These are phyloP conservation scores for Bombus pyrosoma DNA, from an alignment of 1,140 invertebrate genomes.

Conservation along the genomic window DNA sequence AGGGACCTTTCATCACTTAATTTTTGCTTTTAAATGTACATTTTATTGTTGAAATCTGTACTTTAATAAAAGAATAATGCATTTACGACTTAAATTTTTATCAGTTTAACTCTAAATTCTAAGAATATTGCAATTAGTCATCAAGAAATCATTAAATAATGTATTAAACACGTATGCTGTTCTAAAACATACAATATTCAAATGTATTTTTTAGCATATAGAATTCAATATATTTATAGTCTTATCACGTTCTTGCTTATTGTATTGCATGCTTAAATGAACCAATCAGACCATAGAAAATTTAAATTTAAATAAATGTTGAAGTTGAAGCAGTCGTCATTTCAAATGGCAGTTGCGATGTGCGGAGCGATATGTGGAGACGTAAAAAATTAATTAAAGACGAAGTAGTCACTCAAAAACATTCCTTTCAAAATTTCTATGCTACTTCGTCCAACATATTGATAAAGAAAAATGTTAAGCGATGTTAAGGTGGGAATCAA, in stretches of 20 bases:
- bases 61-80: not conserved
- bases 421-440: not conserved
- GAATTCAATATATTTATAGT: conserved; percentile 1
- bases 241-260: conserved; percentile 35
- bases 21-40: not conserved
- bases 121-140: not conserved
- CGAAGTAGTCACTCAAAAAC: conserved; percentile 8
- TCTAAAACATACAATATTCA: not conserved
- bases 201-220: not conserved
- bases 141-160: not conserved
- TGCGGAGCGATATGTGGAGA: not conserved
- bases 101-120: not conserved
- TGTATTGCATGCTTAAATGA: conserved; percentile 12
- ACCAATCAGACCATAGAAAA: conserved; percentile 32
- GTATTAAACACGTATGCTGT: not conserved
- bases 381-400: not conserved
- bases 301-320: conserved; percentile 34
- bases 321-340: conserved; percentile 19
- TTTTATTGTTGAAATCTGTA: not conserved
- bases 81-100: not conserved
- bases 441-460: conserved; percentile 13
- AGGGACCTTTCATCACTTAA: not conserved
- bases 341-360: conserved; percentile 38
- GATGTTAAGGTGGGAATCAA: conserved; percentile 89
- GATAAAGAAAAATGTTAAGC: conserved; percentile 77